Base-by-base conservation (phyloP, 2,113 vertebrate species). In the Paedocypris sp. region DNA sequence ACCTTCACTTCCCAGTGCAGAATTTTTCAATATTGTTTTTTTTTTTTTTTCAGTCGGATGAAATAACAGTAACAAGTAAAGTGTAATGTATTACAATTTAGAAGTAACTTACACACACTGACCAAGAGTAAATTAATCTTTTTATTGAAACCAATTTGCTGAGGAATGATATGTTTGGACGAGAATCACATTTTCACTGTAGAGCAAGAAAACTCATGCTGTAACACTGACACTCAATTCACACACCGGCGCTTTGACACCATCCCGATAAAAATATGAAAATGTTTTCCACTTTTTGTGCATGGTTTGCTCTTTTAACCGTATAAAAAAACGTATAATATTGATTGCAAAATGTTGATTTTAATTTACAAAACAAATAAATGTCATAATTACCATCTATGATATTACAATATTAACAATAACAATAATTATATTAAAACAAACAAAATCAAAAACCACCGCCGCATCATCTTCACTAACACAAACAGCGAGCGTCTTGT, bases 241-340 rank as follows among this genome's bases (percentile, higher is more conserved):
- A 87, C 89, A 87, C 78, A 86, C 84, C 86, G 86, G 78, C 86
- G 87, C 86, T 81, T 79, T 70, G 64, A 48, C 80, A 76, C 70
- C 81, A 69, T 82, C 82, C 83, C 83, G 85, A 87, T 90, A 91
- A 91, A 90, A 91, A 92, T 90, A 90, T 81, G 80, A 85, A 76
- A 70, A 75, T 38, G 23, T 76, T 70, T 66, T 43, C 42, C 56
- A 49, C 66, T 29, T 65, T 73, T 71, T 60, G 53, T 73, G 60
- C 68, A 74, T 67, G 29, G 54, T 79, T 75, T 79, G 71, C 75
- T 74, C 64, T 57, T 74, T 67, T 67, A 67, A 67, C 64, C 77
- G 76, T 78, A 82, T 77, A 85, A 83, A n/a, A n/a, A 70, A 84
- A 82, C 46, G 73, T 77, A 52, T 78, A 74, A 67, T 75, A 77